Conservation (phyloP, 2,888 invertebrate genomes). For the Meloe dianella region DNA sequence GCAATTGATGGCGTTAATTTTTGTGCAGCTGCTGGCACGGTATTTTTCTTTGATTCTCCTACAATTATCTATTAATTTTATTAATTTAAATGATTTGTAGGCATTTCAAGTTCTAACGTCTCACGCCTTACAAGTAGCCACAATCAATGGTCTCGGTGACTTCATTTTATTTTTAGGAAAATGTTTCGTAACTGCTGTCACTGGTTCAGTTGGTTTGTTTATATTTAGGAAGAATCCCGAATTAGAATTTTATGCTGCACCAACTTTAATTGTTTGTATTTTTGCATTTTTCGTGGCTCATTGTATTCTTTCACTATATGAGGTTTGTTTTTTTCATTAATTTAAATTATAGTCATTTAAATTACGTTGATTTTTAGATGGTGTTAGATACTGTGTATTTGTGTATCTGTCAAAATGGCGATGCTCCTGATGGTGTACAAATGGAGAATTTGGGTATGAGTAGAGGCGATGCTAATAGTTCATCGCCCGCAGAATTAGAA, state of each 20-base stretch:
- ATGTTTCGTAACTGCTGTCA: slow-evolving; percentile 81
- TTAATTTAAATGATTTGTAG: slow-evolving; percentile 59
- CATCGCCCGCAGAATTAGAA: slow-evolving; percentile 55
- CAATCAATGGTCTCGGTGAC: slow-evolving; percentile 91
- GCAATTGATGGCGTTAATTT: slow-evolving; percentile 91
- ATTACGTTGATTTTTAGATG: slow-evolving; percentile 69
- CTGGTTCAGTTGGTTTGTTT: slow-evolving; percentile 79
- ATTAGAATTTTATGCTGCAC: slow-evolving; percentile 83
- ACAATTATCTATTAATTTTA: slow-evolving; percentile 9
- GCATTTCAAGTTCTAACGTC: slow-evolving; percentile 84
- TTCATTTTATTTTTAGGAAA: slow-evolving; percentile 91
- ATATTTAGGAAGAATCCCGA: slow-evolving; percentile 75
- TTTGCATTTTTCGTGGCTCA: slow-evolving; percentile 93
- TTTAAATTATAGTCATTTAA: slow-evolving; percentile 6
- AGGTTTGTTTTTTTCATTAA: slow-evolving; percentile 65
- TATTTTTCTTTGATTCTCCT: slow-evolving; percentile 51
- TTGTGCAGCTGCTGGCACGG: slow-evolving; percentile 88
- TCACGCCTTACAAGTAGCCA: slow-evolving; percentile 86
- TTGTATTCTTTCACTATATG: slow-evolving; percentile 90
- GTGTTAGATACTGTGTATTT: slow-evolving; percentile 92
- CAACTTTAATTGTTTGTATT: slow-evolving; percentile 81
- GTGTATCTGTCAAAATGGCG: slow-evolving; percentile 93
- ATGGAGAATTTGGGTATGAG: slow-evolving; percentile 80
- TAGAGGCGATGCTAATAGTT: slow-evolving; percentile 40
- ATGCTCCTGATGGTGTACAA: slow-evolving; percentile 81